Evolutionary conservation across 1,140 invertebrate species (phyloP), one percentile per base, ranked within the genome.

Genomic region (Zophobas morio): DNA sequence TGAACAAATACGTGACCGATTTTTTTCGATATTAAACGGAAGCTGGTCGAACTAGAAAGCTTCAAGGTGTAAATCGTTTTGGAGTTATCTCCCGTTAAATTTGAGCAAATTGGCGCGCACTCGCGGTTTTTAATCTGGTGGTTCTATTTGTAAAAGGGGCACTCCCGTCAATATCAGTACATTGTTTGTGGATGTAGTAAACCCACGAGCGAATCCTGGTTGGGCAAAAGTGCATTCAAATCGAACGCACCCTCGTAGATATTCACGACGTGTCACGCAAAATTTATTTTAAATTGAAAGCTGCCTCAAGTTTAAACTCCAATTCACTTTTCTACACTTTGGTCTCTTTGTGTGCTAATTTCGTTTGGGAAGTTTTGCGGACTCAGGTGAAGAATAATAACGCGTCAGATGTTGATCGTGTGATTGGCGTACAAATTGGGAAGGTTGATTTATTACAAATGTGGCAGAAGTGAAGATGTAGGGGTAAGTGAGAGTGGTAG

Each of bases 281-380:
- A 73, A 73, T 73, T 66, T 46, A 39, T 66, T 73, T 73, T 73
- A 73, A 73, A 73, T 73, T 53, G 70, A 73, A 73, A 73, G 49
- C 39, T 73, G 8, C 42, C 1, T 71, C 40, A 1, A 70, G 66
- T 72, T 72, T 72, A 72, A 72, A 73, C 49, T 54, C 3, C 39
- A 47, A 56, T 42, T 49, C 35, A 73, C 51, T 73, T 73, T 56
- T 54, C 35, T 36, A 36, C 6, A 39, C 56, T 66, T 66, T 37
- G 60, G 8, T 36, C 36, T 4, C 56, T 66, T 2, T 42, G 39
- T 66, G 60, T 32, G 33, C 6, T 66, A 66, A 66, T 66, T 66
- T 33, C 39, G 39, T 66, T 66, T 20, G 20, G 40, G 36, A 54
- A 54, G 1, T 54, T 54, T 54, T 54, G 53, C 8, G 3, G 34